Evolutionary conservation across 2,113 vertebrate species (phyloP), one percentile per base, ranked within the genome.

Genomic region (Periophthalmodon schlosseri): DNA sequence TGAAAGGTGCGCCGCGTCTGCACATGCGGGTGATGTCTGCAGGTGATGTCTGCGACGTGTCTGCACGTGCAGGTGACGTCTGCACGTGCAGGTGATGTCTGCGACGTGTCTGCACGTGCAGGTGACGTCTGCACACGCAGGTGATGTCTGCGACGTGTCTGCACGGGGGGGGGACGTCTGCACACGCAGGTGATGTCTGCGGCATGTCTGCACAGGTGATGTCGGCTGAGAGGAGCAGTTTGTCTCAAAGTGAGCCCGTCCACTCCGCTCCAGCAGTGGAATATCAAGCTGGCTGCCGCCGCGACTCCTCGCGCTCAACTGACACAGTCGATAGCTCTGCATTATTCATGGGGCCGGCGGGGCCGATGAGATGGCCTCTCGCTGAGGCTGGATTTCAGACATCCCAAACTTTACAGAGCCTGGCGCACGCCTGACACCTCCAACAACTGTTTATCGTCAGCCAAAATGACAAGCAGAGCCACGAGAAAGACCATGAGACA

Each of bases 321-420:
- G 91, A 91, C 88, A 88, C 89, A 84, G 90, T 92, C 91, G 83
- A 93, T 91, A 90, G 84, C 83, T 68, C 83, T 92, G 92, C 89
- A 93, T 93, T 86, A 93, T 93, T 93, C 91, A 93, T 92, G 73
- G 77, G 33, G 75, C 72, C 63, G 66, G 69, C 44, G 39, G 85
- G 82, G 75, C 70, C 73, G 82, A 81, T 78, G 85, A 88, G 89
- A 86, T 79, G 76, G 86, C 91, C 87, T 92, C 86, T 87, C 85
- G 33, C 84, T 71, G 81, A 88, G 87, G 72, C 84, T 88, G 81
- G 84, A 79, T 90, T 89, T 83, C 87, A 89, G 71, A 83, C 49
- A 81, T 83, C 77, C 82, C 85, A 84, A 86, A 86, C 81, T 90
- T 90, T 88, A 83, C 72, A 57, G 80, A 49, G 63, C 61, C 75